A percentile compares a stretch with the other conserved stretches of the same genome.
These are phyloP conservation scores for Myiotriccus ornatus DNA, from an alignment of 2,797 vertebrate genomes.

Conservation along the genomic window DNA sequence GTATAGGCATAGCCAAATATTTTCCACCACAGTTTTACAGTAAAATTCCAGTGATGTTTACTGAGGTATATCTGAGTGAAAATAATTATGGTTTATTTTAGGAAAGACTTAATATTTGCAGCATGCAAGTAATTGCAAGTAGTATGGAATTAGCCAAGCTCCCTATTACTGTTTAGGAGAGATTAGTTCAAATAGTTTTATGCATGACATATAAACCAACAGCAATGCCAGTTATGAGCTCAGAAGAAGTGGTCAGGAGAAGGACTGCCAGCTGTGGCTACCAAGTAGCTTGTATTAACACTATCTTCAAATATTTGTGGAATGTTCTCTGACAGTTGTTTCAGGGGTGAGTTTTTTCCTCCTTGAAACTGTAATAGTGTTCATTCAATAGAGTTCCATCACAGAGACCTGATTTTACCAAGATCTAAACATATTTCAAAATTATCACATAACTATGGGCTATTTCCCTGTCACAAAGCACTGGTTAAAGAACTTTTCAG, in stretches of 20 bases:
- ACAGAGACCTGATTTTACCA: background rate
- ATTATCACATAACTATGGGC: background rate
- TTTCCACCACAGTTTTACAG: background rate
- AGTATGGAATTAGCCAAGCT: background rate
- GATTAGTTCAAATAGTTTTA: background rate
- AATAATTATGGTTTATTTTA: background rate
- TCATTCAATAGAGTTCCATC: background rate
- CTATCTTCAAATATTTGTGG: background rate
- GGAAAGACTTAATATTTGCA: background rate
- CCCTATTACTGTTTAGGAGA: background rate
- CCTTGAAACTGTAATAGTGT: background rate
- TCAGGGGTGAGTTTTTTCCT: accelerated
- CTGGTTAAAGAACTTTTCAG: background rate
- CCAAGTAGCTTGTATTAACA: background rate
- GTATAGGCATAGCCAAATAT: background rate
- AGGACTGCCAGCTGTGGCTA: background rate
- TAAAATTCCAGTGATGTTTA: background rate
- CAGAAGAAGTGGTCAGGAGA: background rate
- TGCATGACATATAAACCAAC: background rate
- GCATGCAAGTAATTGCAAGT: background rate
- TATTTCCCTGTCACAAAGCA: background rate
- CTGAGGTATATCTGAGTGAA: background rate
- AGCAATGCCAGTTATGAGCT: background rate
- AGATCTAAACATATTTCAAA: background rate
- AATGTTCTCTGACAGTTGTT: background rate